phyloP scores from a whole-genome alignment of 23 tunicate species.

The Halocynthia roretzi region DNA sequence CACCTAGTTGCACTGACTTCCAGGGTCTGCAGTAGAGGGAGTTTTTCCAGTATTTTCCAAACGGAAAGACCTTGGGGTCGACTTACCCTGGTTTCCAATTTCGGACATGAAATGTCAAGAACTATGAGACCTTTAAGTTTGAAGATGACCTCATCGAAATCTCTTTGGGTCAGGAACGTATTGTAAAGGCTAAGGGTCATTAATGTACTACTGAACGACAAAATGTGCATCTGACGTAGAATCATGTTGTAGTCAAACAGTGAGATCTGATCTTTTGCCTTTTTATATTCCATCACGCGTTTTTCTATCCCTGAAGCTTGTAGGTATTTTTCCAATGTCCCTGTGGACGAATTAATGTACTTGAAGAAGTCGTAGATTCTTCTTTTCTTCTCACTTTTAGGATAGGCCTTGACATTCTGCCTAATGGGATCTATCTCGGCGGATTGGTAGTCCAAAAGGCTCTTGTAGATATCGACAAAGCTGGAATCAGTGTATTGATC shows the following conservation, averaged over 20 bases:
- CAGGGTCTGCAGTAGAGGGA: conserved; percentile 47
- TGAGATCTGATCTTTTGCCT: not conserved
- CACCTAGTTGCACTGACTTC: conserved; percentile 54
- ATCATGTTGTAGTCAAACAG: not conserved
- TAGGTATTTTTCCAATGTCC: not conserved
- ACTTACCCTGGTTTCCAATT: not conserved
- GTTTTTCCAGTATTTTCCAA: conserved; percentile 39
- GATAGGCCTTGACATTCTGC: not conserved
- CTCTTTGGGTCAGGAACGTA: conserved; percentile 7
- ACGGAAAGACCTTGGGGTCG: conserved; percentile 37
- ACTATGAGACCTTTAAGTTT: not conserved
- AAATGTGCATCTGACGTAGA: conserved; percentile 7
- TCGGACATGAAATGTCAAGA: conserved; percentile 18
- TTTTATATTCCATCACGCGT: not conserved
- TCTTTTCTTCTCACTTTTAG: conserved; percentile 19
- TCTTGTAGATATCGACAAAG: conserved; percentile 2
- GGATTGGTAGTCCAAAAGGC: not conserved
- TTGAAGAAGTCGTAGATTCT: conserved; percentile 9
- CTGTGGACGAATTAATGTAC: not conserved
- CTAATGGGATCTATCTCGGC: too few species aligned
- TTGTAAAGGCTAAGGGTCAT: not conserved
- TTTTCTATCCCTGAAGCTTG: not conserved
- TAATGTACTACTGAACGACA: conserved; percentile 12
- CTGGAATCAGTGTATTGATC: conserved; percentile 1
- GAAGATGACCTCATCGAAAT: conserved; percentile 12